A percentile compares a stretch with the other conserved stretches of the same genome.
Evolutionary conservation across 2,113 vertebrate genomes (phyloP).

Genomic region (Corynorhinus townsendii): DNA sequence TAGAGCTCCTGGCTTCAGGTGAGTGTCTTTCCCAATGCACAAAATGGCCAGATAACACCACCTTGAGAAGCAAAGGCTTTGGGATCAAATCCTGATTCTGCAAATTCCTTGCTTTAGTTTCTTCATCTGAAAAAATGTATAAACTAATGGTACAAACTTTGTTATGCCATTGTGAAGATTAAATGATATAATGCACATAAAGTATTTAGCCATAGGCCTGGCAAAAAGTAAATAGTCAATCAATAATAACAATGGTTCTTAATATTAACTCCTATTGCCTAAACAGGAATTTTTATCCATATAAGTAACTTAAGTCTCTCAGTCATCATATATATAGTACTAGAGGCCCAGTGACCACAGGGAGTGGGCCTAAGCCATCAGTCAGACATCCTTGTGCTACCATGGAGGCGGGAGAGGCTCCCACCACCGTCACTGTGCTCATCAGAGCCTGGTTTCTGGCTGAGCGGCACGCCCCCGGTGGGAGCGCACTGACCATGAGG

Average conservation of each 20-base stretch:
- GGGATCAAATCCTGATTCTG: not conserved
- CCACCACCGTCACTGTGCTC: too few species aligned
- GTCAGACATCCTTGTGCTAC: too few species aligned
- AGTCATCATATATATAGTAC: not conserved
- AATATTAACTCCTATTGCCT: not conserved
- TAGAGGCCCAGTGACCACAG: too few species aligned
- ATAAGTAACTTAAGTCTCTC: not conserved
- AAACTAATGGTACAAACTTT: not conserved
- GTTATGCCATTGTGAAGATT: not conserved
- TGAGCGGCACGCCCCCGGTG: too few species aligned
- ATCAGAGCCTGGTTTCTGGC: too few species aligned
- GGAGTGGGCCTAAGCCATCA: too few species aligned
- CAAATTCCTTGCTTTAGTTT: not conserved
- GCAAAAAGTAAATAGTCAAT: not conserved
- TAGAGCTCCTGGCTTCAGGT: not conserved
- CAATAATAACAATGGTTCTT: not conserved
- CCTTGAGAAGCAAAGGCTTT: not conserved
- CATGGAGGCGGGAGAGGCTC: too few species aligned
- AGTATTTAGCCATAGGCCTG: not conserved
- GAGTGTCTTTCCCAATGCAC: not conserved
- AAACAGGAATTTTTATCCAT: not conserved
- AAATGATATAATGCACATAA: not conserved
- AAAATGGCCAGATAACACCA: not conserved
- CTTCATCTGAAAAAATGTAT: slow-evolving; percentile 17
- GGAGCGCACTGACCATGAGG: too few species aligned